A percentile compares a stretch with the other conserved stretches of the same genome.
Conservation (phyloP, 2,797 vertebrate genomes). For the Morus bassanus region DNA sequence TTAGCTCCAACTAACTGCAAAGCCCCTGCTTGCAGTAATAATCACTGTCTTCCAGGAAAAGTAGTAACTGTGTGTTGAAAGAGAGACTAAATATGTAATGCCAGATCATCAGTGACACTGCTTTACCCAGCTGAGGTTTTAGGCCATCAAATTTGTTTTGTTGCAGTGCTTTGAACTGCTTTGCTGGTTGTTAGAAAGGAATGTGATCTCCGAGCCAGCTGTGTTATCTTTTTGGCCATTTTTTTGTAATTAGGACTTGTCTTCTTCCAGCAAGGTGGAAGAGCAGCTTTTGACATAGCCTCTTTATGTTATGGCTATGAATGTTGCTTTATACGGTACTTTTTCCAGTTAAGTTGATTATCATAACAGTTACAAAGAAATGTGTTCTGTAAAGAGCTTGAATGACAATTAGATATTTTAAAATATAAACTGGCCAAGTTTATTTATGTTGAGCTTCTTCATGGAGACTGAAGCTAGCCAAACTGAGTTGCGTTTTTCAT, state of each 20-base stretch:
- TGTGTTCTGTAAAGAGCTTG: not conserved
- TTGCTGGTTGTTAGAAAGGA: not conserved
- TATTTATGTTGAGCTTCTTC: not conserved
- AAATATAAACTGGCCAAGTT: not conserved
- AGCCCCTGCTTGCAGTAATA: not conserved
- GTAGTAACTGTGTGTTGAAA: not conserved
- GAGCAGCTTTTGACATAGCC: not conserved
- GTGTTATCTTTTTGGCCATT: not conserved
- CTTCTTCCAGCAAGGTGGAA: not conserved
- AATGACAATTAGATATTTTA: not conserved
- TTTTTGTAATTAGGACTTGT: not conserved
- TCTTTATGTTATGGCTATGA: not conserved
- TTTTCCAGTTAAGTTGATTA: not conserved
- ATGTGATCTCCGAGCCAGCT: not conserved
- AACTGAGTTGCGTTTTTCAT: not conserved
- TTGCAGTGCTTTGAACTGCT: not conserved
- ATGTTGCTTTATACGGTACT: not conserved
- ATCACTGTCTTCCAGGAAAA: not conserved
- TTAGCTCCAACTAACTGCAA: not conserved
- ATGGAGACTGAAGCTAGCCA: not conserved
- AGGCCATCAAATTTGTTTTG: not conserved
- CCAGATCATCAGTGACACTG: not conserved
- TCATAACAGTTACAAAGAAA: not conserved
- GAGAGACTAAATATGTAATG: not conserved
- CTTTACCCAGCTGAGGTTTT: not conserved